Base-by-base conservation (phyloP, 1,140 invertebrate genomes). In the Caenorhabditis tropicalis region DNA sequence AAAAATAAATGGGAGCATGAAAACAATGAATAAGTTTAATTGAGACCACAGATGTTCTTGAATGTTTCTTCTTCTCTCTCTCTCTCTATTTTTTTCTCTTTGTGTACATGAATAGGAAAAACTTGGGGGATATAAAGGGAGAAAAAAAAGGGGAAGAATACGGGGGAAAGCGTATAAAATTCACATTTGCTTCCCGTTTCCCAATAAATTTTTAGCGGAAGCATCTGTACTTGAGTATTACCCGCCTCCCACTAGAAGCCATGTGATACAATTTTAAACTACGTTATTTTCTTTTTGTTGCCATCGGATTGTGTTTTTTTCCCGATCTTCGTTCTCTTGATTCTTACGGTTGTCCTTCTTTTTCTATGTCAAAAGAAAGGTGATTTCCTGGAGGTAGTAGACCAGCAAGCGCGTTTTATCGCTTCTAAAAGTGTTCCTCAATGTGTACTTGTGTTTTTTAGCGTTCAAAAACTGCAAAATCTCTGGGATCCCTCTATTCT, bases 11-110 rank as follows among this genome's bases (percentile, higher is more conserved):
- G 36, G 65, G 36, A 39, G 29, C 65, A 74, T 74, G 65, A 74
- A 74, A 74, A 74, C 65, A 74, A 74, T 74, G 65, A 74, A 74
- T 74, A 74, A 74, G 65, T 74, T 74, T 74, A 74, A 74, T 74
- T 74, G 65, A 74, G 65, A 74, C 65, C 65, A 74, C 65, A 74
- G 65, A 74, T 74, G 65, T 74, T 74, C 65, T 74, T 43, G 65
- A 36, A 74, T 74, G 65, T 74, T 74, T 74, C 65, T 65, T 65
- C 58, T 19, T n/a, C 58, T 33, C 19, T 15, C 16, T 27, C 21
- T 58, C n/a, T 27, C 53, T 58, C 53, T 15, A 51, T 51, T 16
- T 65, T 65, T 33, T 31, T n/a, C 58, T 65, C 65, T 24, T 74
- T 24, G 65, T 43, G 65, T 74, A 24, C 65, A 74, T 74, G 36